A percentile compares a stretch with the other conserved stretches of the same genome.
These are phyloP conservation scores for Bufo gargarizans DNA, from an alignment of 2,113 vertebrate genomes.

Conservation along the genomic window DNA sequence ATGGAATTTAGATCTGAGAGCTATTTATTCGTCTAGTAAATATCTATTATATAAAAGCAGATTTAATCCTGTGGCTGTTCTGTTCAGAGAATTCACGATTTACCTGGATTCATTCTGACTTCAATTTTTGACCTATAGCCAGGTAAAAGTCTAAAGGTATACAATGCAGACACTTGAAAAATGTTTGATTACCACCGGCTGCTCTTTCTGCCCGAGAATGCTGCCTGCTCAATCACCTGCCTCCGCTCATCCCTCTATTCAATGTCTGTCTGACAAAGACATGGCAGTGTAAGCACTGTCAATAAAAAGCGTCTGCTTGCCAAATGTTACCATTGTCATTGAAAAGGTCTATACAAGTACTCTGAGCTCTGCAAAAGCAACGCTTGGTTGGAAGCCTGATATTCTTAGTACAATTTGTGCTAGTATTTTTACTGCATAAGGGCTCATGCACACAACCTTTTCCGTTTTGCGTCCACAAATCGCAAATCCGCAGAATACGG, in stretches of 20 bases:
- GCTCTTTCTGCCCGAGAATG: not conserved
- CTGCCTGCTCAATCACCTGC: slow-evolving; percentile 35
- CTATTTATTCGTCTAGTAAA: not conserved
- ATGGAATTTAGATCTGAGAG: not conserved
- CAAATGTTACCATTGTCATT: slow-evolving; percentile 20
- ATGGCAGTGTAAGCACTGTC: slow-evolving; percentile 25
- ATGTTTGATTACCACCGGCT: slow-evolving; percentile 14
- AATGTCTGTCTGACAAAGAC: slow-evolving; percentile 35
- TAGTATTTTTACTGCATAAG: not conserved
- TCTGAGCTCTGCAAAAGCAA: not conserved
- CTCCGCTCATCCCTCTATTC: slow-evolving; percentile 25
- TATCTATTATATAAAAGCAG: not conserved
- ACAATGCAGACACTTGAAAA: not conserved
- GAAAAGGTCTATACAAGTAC: not conserved
- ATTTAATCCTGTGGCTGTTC: not conserved
- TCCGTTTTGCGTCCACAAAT: too few relatives aligned
- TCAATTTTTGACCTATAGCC: not conserved
- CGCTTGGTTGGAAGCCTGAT: not conserved
- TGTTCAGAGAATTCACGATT: not conserved
- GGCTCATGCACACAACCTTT: too few relatives aligned
- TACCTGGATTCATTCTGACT: not conserved
- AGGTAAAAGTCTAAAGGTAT: not conserved
- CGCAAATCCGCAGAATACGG: too few relatives aligned
- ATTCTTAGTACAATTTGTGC: not conserved
- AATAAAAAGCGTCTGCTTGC: slow-evolving; percentile 13